A percentile compares a stretch with the other conserved stretches of the same genome.
Conservation (phyloP, 1,140 invertebrate species). For the Oreohelix idahoensis region DNA sequence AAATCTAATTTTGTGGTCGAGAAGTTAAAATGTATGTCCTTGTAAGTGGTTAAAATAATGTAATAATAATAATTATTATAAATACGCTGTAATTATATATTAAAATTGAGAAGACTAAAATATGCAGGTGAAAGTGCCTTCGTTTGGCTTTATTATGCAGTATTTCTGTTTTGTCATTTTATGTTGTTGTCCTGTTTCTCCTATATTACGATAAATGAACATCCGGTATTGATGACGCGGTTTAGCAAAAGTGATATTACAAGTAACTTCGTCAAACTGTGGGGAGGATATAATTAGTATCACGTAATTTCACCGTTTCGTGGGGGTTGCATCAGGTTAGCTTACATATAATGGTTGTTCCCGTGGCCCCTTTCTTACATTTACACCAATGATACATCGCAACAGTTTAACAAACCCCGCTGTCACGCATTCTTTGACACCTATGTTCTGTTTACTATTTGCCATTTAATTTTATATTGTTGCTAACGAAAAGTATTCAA, state of each 20-base stretch:
- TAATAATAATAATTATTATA: too few species aligned
- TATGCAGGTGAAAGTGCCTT: too few species aligned
- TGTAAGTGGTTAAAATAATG: too few species aligned
- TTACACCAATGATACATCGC: too few species aligned
- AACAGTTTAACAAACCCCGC: neutral
- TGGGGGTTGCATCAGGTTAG: neutral
- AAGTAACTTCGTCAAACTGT: neutral
- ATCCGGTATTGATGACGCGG: conserved; percentile 5
- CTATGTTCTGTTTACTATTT: neutral
- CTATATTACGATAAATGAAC: neutral
- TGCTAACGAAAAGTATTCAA: too few species aligned
- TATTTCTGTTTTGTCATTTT: too few species aligned
- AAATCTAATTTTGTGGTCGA: too few species aligned
- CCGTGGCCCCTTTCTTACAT: neutral
- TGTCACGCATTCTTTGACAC: neutral
- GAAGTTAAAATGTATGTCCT: too few species aligned
- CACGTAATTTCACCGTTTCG: neutral
- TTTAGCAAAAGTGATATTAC: neutral
- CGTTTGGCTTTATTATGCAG: neutral
- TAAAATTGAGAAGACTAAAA: too few species aligned
- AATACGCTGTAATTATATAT: too few species aligned
- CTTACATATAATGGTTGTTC: neutral
- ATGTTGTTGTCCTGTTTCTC: too few species aligned
- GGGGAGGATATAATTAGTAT: conserved; percentile 9
- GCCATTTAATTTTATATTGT: neutral